Base-by-base conservation (phyloP, 2,888 invertebrate genomes). In the Lepidocyrtoides sp. region DNA sequence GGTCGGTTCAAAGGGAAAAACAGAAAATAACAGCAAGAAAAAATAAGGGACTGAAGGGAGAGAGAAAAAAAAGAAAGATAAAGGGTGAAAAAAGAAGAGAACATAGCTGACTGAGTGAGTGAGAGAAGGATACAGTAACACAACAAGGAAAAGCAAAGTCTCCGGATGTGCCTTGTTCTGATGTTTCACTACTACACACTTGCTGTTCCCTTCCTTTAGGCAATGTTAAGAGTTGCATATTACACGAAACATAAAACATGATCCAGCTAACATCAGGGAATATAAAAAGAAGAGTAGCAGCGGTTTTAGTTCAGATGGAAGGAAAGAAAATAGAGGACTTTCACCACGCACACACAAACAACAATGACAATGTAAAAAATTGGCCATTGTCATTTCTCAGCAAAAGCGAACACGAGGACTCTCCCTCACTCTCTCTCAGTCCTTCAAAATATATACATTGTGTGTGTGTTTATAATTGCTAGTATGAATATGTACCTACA, bases 191-290 rank as follows among this genome's bases (percentile, higher is more conserved):
- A n/a, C n/a, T n/a, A n/a, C n/a, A n/a, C n/a, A n/a, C n/a, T n/a
- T n/a, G 72, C 8, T 87, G 17, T 57, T 89, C 60, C 63, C 60
- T 29, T 81, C 72, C 69, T 69, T 75, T n/a, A 60, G 54, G 87
- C 87, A 8, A 54, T 77, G 66, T 23, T 51, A 36, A 72, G 51
- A 81, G 81, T 81, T 54, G 57, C 54, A 88, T 81, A 81, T 88
- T 88, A 88, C 81, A 81, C 66, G 57, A 88, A 63, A 88, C 79
- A 79, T 87, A 77, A 87, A 87, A 63, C 81, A 88, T 88, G 88
- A 81, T 88, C 88, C 51, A 81, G 69, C 88, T 81, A 88, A 44
- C 88, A 66, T 81, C 69, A 66, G 79, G 26, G 69, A 69, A 26
- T 51, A 69, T 81, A 66, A 81, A 44, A 75, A 48, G 20, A 10